These are phyloP conservation scores for Perithous albicinctus DNA, from an alignment of 2,888 invertebrate species.

Conservation along the genomic window DNA sequence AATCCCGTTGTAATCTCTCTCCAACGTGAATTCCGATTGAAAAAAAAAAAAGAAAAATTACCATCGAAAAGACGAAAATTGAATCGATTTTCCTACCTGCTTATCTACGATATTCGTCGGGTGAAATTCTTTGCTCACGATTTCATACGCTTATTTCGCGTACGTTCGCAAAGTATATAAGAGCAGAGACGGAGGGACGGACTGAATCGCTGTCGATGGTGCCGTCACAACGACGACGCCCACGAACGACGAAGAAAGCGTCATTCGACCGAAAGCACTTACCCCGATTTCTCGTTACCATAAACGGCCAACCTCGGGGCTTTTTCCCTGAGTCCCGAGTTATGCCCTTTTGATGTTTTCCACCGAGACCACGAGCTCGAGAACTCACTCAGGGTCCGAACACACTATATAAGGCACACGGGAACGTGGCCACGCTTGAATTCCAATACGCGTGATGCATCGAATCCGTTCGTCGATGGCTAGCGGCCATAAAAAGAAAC, in stretches of 20 bases:
- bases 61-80: conserved; percentile 36
- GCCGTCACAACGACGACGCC: conserved; percentile 15
- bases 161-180: conserved; percentile 20
- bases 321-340: conserved; percentile 62
- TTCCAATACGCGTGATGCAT: conserved; percentile 68
- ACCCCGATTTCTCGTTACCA: conserved; percentile 71
- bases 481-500: conserved; percentile 65
- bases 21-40: conserved; percentile 32
- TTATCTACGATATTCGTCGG: conserved; percentile 14
- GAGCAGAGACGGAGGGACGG: neutral
- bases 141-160: conserved; percentile 15
- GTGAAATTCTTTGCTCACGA: conserved; percentile 31
- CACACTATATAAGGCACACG: conserved; percentile 33
- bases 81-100: conserved; percentile 20
- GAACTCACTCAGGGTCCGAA: conserved; percentile 58
- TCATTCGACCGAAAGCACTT: conserved; percentile 69
- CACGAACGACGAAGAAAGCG: conserved; percentile 57
- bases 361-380: conserved; percentile 35
- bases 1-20: conserved; percentile 51
- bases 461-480: conserved; percentile 54
- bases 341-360: conserved; percentile 70
- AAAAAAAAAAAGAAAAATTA: conserved; percentile 59
- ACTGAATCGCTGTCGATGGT: conserved; percentile 1
- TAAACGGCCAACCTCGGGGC: conserved; percentile 64
- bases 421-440: conserved; percentile 49